phyloP scores from a whole-genome alignment of 2,797 vertebrate genomes.

The Thamnophis elegans region DNA sequence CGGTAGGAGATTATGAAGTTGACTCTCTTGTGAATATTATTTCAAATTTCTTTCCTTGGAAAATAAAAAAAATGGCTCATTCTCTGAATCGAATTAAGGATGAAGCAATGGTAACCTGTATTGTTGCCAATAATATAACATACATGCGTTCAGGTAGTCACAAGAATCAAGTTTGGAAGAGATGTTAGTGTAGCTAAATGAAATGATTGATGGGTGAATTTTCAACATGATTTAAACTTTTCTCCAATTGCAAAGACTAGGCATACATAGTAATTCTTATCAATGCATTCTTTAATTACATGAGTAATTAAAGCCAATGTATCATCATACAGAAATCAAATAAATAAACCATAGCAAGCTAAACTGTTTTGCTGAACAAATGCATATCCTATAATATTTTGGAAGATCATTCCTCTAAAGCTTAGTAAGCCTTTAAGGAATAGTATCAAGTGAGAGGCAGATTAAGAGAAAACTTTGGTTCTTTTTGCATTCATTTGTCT shows the following conservation, averaged over 20 bases:
- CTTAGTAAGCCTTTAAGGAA: neutral
- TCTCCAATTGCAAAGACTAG: neutral
- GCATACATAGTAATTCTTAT: neutral
- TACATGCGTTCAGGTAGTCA: neutral
- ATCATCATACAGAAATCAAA: neutral
- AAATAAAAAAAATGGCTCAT: neutral
- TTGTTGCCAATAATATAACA: neutral
- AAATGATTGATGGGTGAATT: neutral
- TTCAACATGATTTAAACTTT: neutral
- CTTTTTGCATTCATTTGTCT: neutral
- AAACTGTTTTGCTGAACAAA: neutral
- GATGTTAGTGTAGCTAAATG: neutral
- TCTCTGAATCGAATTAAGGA: neutral
- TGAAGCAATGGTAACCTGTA: neutral
- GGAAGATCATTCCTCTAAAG: neutral
- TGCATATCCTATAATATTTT: neutral
- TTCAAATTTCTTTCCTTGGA: neutral
- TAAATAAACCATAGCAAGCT: neutral
- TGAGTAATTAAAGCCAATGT: neutral
- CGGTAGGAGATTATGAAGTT: neutral
- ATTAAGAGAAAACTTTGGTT: neutral
- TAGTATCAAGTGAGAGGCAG: neutral
- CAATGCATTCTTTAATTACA: neutral
- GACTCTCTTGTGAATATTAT: neutral
- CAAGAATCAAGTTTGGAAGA: neutral